Evolutionary conservation across 2,113 vertebrate species (phyloP).

Genomic region (Oreochromis tanganicae): DNA sequence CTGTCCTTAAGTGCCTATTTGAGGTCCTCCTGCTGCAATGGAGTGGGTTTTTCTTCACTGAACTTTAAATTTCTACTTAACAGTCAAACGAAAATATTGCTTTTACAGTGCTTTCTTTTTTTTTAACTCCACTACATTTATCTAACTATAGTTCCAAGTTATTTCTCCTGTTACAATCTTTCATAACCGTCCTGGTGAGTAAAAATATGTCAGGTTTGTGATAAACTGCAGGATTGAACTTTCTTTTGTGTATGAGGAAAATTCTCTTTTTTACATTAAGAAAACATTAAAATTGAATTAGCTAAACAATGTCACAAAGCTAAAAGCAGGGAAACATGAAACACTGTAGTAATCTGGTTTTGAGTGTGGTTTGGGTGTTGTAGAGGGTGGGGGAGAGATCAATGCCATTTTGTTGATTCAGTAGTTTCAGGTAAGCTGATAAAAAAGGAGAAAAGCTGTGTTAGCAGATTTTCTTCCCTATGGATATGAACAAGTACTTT

Average conservation of each 20-base stretch:
- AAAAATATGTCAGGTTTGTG: neutral
- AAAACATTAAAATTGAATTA: neutral
- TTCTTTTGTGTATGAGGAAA: neutral
- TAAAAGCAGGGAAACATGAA: neutral
- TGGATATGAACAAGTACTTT: neutral
- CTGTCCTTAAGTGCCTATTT: neutral
- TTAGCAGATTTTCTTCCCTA: neutral
- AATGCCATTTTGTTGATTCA: neutral
- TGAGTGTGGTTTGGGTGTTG: neutral
- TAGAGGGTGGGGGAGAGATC: neutral
- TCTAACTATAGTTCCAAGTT: neutral
- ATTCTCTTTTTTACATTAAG: neutral
- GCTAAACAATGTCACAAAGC: neutral
- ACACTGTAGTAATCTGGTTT: neutral
- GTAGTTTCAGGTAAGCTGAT: neutral
- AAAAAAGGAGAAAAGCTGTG: neutral
- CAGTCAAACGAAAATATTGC: neutral
- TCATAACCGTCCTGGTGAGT: neutral
- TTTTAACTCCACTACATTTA: neutral
- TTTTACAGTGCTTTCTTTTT: neutral
- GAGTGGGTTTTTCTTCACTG: neutral
- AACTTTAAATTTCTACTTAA: neutral
- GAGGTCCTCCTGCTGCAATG: neutral
- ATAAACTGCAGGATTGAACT: neutral
- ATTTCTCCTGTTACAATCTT: neutral